Evolutionary conservation across 1,140 invertebrate species (phyloP).

Genomic region (Pogonognathellus flavescens): DNA sequence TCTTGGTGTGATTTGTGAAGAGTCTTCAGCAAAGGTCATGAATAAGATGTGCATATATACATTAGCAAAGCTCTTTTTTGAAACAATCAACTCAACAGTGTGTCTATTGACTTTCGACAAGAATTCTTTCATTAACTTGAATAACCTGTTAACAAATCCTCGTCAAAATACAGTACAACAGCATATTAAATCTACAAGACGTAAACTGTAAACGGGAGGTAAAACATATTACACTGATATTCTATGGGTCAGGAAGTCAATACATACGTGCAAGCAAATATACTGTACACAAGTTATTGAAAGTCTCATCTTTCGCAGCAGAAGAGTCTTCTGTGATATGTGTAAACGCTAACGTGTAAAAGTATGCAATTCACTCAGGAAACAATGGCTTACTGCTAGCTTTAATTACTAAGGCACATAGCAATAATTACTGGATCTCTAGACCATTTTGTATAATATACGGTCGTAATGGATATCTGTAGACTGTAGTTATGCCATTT

Average conservation of each 20-base stretch:
- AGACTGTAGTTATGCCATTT: too few species aligned
- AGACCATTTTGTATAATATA: too few species aligned
- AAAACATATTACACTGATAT: constrained; percentile 33
- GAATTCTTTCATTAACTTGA: constrained; percentile 47
- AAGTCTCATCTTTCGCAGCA: neutral
- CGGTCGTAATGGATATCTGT: too few species aligned
- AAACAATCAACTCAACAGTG: constrained; percentile 25
- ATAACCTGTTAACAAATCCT: constrained; percentile 35
- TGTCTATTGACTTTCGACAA: constrained; percentile 37
- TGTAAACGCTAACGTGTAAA: neutral
- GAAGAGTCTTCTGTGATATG: neutral
- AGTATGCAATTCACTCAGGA: constrained; percentile 3
- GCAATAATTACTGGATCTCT: constrained; percentile 39
- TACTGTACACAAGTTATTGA: neutral
- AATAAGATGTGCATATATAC: constrained; percentile 18
- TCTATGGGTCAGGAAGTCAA: constrained; percentile 49
- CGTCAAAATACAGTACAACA: constrained; percentile 11
- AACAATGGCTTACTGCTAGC: constrained; percentile 36
- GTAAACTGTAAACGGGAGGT: constrained; percentile 43
- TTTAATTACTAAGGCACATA: constrained; percentile 30
- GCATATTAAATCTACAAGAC: constrained; percentile 20
- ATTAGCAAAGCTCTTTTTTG: constrained; percentile 6
- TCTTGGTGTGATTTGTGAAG: constrained; percentile 36
- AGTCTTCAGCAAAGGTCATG: constrained; percentile 36
- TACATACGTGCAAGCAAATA: constrained; percentile 1